Base-by-base conservation (phyloP, 1,140 invertebrate species). In the Metaphire vulgaris region DNA sequence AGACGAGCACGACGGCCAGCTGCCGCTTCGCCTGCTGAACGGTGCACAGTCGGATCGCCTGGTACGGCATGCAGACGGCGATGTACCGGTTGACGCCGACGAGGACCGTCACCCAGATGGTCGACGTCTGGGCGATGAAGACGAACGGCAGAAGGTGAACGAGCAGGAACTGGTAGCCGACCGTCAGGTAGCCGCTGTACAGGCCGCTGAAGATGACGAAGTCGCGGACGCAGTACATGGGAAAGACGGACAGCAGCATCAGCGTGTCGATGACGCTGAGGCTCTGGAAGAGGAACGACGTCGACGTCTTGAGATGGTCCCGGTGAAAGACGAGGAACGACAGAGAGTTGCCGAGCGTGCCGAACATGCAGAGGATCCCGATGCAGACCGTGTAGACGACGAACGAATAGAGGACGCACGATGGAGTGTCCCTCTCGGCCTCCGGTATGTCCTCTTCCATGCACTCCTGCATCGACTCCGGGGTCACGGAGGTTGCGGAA, bases 21-120 rank as follows among this genome's bases (percentile, higher is more conserved):
- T 76, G 69, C 67, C 71, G 71, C 68, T 64, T 33, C 75, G 75
- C 75, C 75, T 71, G 32, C 31, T 33, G 16, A n/a, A 76, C 69
- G 68, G 68, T 76, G 69, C 75, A 76, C n/a, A 76, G 34, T 6
- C 75, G 68, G n/a, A 68, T 31, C 68, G 75, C 75, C 33, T 72
- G 56, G 75, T 76, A 76, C 33, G 75, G 75, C 69, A 33, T 26
- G 69, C 75, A 76, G 16, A 76, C 75, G 32, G 75, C 75, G 75
- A 76, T 76, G 75, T 73, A 77, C 2, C 76, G 70, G 34, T 77
- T 73, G 2, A 77, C 28, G 2, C 70, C 70, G 28, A 77, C 76
- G 29, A 77, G 76, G 2, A 77, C 76, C 15, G 76, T 77, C 71
- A 77, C 70, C 76, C 76, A 77, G 33, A 77, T 73, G 33, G 76